phyloP scores from a whole-genome alignment of 1,140 invertebrate species.

The Geopemphigus sp. region DNA sequence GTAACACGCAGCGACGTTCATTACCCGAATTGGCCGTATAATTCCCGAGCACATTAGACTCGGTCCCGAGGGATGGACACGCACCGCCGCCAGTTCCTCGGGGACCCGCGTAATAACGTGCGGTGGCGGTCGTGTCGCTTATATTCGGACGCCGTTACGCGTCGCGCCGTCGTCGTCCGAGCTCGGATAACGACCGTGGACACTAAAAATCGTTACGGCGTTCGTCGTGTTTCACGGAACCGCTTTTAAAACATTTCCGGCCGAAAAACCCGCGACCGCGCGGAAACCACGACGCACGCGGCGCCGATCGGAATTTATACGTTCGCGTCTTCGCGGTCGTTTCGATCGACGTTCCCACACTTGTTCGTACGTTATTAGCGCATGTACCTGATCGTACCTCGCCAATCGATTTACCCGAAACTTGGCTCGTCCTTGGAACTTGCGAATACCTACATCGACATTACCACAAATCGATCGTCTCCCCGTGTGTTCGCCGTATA shows the following conservation, averaged over 20 bases:
- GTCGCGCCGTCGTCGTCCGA: background rate
- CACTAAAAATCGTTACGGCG: slow-evolving; percentile 4
- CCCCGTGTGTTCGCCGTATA: too few relatives aligned
- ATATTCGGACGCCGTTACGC: background rate
- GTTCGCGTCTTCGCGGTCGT: too few relatives aligned
- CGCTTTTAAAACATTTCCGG: background rate
- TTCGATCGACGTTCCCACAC: too few relatives aligned
- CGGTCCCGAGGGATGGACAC: background rate
- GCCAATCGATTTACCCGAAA: too few relatives aligned
- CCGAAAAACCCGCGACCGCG: too few relatives aligned
- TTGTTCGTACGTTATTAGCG: too few relatives aligned
- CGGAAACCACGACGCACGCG: too few relatives aligned
- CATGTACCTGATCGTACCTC: too few relatives aligned
- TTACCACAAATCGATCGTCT: too few relatives aligned
- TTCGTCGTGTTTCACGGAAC: background rate
- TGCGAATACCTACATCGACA: too few relatives aligned
- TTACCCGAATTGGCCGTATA: slow-evolving; percentile 35
- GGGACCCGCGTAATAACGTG: slow-evolving; percentile 23
- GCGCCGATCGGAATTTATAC: too few relatives aligned
- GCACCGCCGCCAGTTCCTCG: background rate
- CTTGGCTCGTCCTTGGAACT: too few relatives aligned
- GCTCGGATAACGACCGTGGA: background rate
- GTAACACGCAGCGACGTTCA: slow-evolving; percentile 27
- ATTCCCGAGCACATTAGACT: slow-evolving; percentile 22
- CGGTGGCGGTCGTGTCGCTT: slow-evolving; percentile 18